Base-by-base conservation (phyloP, 1,140 invertebrate genomes). In the Lutraria rhynchaena region DNA sequence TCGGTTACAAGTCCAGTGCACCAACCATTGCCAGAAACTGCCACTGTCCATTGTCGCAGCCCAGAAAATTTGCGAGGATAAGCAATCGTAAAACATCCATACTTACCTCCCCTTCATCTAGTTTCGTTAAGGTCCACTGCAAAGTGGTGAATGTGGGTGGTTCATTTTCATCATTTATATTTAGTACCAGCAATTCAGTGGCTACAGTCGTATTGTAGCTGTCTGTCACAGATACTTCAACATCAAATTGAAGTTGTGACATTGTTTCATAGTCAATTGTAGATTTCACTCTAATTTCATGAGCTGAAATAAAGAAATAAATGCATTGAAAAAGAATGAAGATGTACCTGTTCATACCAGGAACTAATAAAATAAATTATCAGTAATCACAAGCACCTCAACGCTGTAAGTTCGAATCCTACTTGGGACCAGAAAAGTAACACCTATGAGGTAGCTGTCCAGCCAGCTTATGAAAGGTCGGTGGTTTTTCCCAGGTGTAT, bases 81-180 rank as follows among this genome's bases (percentile, higher is more conserved):
- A n/a, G n/a, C n/a, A n/a, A n/a, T n/a, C n/a, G n/a, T n/a, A n/a
- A n/a, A n/a, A n/a, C n/a, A n/a, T 29, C 24, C 33, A 15, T 65
- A 71, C 53, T 27, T 80, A 80, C 76, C 63, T 35, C 65, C 11
- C 76, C 76, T 57, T 80, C 76, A 41, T 80, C 53, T 13, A 33
- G 22, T 31, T 69, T 58, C 46, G 76, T 41, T 13, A 80, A 57
- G 1, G 49, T 69, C 63, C 60, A 80, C 1, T 49, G 31, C 3
- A 22, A 1, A 29, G 3, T 41, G 4, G 9, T 29, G 31, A 77
- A 77, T 33, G 49, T 33, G 11, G 76, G 76, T 24, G 41, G 46
- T 60, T 80, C 76, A 60, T 80, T 80, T 31, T 57, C 76, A 57
- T 80, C 65, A 49, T 57, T 58, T 5, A 80, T 70, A 27, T 29